A percentile compares a stretch with the other conserved stretches of the same genome.
These are phyloP conservation scores for Peromyscus melanophrys DNA, from an alignment of 2,797 vertebrate species.

Conservation along the genomic window DNA sequence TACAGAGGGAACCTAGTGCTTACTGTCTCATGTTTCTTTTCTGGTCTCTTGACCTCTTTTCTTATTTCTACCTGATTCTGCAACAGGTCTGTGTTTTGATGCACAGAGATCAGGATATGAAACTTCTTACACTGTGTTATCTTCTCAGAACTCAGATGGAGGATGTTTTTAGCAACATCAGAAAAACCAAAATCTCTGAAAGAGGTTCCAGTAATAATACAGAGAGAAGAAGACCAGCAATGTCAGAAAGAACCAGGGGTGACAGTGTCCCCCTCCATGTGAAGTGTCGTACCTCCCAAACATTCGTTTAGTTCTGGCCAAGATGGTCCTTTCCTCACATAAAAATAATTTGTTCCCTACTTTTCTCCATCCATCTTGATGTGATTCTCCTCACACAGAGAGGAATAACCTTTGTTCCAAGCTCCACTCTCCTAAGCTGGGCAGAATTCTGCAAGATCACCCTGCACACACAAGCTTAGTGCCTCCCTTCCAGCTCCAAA, in stretches of 20 bases:
- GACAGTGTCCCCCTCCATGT: background rate
- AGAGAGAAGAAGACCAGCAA: no score
- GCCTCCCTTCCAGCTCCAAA: conserved; percentile 77
- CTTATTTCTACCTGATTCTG: conserved; percentile 59
- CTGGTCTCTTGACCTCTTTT: background rate
- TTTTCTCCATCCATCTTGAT: background rate
- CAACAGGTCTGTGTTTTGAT: conserved; percentile 39
- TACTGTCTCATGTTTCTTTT: background rate
- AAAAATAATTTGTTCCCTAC: conserved; percentile 27
- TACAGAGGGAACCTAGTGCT: background rate
- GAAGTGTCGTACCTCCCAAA: background rate
- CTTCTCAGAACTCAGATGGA: conserved; percentile 27
- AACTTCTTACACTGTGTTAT: background rate
- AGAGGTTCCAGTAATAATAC: background rate
- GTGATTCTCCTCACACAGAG: conserved; percentile 36
- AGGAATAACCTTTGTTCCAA: conserved; percentile 78
- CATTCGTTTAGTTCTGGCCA: background rate
- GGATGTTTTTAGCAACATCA: background rate
- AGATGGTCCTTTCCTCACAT: conserved; percentile 26
- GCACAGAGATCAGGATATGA: background rate
- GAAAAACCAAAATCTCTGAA: conserved; percentile 45
- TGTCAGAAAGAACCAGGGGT: background rate
- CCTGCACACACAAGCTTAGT: conserved; percentile 69
- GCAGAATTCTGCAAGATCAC: conserved; percentile 76
- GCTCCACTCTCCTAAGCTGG: conserved; percentile 61